phyloP scores from a whole-genome alignment of 2,797 vertebrate species.

The Trematomus bernacchii region DNA sequence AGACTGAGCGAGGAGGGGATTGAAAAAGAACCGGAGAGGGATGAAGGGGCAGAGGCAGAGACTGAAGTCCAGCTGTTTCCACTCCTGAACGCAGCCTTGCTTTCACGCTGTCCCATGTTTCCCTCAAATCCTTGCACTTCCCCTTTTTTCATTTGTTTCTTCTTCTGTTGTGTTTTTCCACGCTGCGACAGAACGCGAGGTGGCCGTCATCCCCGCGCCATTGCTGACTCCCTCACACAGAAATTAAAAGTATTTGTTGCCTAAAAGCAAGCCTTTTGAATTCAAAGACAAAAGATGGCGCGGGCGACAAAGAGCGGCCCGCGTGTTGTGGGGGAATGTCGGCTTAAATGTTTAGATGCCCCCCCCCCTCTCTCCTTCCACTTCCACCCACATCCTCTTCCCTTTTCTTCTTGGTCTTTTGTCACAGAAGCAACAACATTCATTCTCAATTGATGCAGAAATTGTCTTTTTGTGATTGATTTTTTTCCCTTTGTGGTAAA shows the following conservation, averaged over 20 bases:
- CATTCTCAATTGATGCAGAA: constrained; percentile 41
- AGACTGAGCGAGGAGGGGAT: constrained; percentile 20
- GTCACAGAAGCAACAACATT: constrained; percentile 50
- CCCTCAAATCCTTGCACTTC: background rate
- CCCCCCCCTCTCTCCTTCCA: background rate
- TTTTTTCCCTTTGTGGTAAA: constrained; percentile 47
- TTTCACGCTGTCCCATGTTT: background rate
- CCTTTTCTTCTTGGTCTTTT: constrained; percentile 53
- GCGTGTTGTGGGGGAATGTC: constrained; percentile 29
- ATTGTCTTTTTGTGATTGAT: constrained; percentile 52
- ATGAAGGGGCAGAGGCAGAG: constrained; percentile 33
- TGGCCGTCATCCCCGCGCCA: background rate
- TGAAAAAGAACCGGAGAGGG: constrained; percentile 33
- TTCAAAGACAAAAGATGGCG: constrained; percentile 60
- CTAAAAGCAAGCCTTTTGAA: constrained; percentile 55
- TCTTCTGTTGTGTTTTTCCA: constrained; percentile 15
- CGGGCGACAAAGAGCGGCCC: constrained; percentile 43
- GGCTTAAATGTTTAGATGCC: constrained; percentile 38
- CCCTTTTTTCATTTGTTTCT: constrained; percentile 3
- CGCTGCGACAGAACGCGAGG: background rate
- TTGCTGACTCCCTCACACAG: constrained; percentile 20
- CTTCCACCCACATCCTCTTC: constrained; percentile 41
- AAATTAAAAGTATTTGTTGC: constrained; percentile 52
- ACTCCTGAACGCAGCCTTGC: constrained; percentile 10
- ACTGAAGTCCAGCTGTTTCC: constrained; percentile 56